Base-by-base conservation (phyloP, 2,888 invertebrate species). In the Cylloceria caligata region DNA sequence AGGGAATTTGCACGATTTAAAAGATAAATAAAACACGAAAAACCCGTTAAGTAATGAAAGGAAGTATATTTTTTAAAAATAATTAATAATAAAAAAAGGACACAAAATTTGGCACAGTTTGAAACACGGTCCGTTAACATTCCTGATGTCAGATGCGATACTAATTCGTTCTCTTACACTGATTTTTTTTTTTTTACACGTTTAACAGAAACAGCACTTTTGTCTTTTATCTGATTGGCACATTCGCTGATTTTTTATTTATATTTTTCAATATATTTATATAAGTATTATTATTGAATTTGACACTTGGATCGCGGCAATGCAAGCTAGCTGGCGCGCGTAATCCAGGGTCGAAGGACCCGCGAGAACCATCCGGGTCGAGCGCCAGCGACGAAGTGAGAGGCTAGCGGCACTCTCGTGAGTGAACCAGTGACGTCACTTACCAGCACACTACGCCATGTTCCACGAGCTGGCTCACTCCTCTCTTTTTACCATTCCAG, bases 331-430 rank as follows among this genome's bases (percentile, higher is more conserved):
- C 71, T 78, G 65, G 39, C 82, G 74, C 78, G 57, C 75, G 65
- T 67, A 71, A 75, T 82, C 60, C 82, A 82, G 82, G 81, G 69
- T 74, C 80, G 77, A 82, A 82, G 79, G 84, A 80, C 85, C 65
- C 85, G 80, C 86, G 87, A 88, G 87, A 80, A 89, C 88, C 88
- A 88, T 86, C 79, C 89, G 87, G 84, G 87, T 85, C 91, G 89
- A 89, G 88, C 88, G 89, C 88, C 88, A 89, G 85, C 89, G 89
- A 87, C 89, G 86, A 88, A 91, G 91, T 91, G 91, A 91, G 91
- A 90, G 91, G 90, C 85, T 91, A 90, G 90, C 89, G 89, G 90
- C 89, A 90, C 89, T 87, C 86, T 86, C 85, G 83, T 87, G 85
- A 88, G 88, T 87, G 87, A 88, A 87, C 86, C 87, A 88, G 87